Evolutionary conservation across 2,113 vertebrate genomes (phyloP).

Genomic region (Callaeas wilsoni): DNA sequence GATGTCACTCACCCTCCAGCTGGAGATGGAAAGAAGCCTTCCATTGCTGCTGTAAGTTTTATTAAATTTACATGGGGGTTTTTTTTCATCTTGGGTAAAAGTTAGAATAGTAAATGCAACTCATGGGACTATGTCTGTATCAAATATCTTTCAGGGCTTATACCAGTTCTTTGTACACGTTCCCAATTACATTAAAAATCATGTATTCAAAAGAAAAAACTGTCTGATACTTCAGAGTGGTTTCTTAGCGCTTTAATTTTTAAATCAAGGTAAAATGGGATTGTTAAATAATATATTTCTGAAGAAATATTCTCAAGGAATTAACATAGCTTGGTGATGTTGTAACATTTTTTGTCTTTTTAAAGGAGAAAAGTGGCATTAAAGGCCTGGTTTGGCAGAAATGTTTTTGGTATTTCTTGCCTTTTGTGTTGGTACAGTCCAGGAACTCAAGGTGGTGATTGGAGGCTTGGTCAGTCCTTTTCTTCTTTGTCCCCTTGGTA

Average conservation of each 20-base stretch:
- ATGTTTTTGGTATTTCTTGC: not conserved
- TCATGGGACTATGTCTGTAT: not conserved
- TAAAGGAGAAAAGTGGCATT: not conserved
- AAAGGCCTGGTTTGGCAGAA: not conserved
- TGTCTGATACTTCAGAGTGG: not conserved
- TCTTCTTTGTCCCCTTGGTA: not conserved
- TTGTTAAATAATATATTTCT: not conserved
- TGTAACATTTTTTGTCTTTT: not conserved
- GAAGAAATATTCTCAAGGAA: not conserved
- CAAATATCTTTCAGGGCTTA: not conserved
- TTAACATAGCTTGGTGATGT: not conserved
- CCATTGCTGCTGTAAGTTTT: conserved; percentile 92
- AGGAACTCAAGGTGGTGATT: not conserved
- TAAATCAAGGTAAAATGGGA: not conserved
- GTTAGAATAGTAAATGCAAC: not conserved
- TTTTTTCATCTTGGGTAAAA: not conserved
- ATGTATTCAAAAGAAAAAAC: not conserved
- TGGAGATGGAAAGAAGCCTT: conserved; percentile 98
- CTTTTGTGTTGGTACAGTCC: not conserved
- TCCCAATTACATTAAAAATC: not conserved
- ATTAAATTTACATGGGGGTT: not conserved
- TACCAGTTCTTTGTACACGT: not conserved
- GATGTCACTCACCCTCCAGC: conserved; percentile 98
- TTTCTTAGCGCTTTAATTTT: not conserved
- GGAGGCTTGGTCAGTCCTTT: not conserved